Evolutionary conservation across 2,888 invertebrate species (phyloP), one percentile per base, ranked within the genome.

Genomic region (Synergus laeviventris): DNA sequence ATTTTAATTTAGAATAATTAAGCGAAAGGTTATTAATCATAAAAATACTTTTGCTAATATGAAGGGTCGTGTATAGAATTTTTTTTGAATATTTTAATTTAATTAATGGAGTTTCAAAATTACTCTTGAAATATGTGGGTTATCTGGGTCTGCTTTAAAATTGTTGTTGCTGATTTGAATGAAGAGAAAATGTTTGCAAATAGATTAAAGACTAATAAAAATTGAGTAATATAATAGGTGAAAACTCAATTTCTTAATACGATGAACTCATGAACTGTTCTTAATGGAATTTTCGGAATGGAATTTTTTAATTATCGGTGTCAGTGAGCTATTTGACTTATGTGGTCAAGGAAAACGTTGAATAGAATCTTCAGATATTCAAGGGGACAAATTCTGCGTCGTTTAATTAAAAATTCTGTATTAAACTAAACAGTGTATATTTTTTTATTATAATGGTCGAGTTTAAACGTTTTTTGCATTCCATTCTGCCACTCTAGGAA

Each of bases 311-410:
- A 62, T 62, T 62, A 38, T 39, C n/a, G 3, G 2, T 18, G n/a
- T 16, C 4, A 38, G n/a, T 62, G 16, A 36, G 36, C 36, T 61
- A 61, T 61, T 61, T 62, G 11, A 62, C 18, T 62, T 62, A 62
- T 62, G 62, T 9, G 62, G 62, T 1, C 24, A 21, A 31, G 24
- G 14, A 60, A 60, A 21, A 31, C 21, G 36, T n/a, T 11, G 62
- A 62, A n/a, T 38, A 62, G 38, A 61, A 61, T 61, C n/a, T 61
- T 14, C 12, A 59, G 12, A 31, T 60, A 31, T 60, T 60, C 12
- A 24, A 31, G 12, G 5, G 31, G 36, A 14, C 14, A 60, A 24
- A 12, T 59, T 61, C 16, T 36, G 9, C 11, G 21, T 2, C 8
- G 2, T 54, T 18, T n/a, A 18, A 54, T 54, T 54, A 54, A 21